phyloP scores from a whole-genome alignment of 2,797 vertebrate species.

The Falco novaeseelandiae region DNA sequence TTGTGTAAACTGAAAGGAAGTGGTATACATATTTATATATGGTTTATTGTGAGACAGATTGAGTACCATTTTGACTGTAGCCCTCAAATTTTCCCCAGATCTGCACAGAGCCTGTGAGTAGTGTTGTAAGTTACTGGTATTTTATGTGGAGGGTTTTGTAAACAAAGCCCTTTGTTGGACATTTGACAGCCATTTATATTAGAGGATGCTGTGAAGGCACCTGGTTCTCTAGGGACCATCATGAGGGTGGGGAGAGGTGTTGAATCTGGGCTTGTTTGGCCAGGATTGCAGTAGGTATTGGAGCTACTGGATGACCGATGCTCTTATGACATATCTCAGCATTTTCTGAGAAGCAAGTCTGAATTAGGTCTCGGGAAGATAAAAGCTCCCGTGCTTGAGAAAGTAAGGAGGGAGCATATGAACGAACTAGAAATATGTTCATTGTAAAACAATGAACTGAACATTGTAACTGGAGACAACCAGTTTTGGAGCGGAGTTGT shows the following conservation, averaged over 20 bases:
- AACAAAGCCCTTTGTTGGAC: not conserved
- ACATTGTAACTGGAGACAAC: not conserved
- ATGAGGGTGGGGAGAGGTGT: not conserved
- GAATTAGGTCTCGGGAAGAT: not conserved
- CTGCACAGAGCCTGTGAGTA: not conserved
- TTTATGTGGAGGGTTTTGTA: not conserved
- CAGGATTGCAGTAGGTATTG: not conserved
- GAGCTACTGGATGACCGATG: not conserved
- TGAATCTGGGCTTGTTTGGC: not conserved
- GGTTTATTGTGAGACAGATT: not conserved
- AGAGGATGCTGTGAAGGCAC: not conserved
- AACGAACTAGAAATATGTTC: not conserved
- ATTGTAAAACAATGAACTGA: not conserved
- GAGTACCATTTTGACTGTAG: not conserved
- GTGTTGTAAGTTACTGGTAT: not conserved
- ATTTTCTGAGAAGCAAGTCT: not conserved
- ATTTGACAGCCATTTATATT: not conserved
- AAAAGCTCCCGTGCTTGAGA: not conserved
- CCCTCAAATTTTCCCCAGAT: not conserved
- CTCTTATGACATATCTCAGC: not conserved
- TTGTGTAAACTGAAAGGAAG: not conserved
- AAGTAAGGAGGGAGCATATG: not conserved
- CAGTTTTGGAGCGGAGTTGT: not conserved
- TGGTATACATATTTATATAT: not conserved
- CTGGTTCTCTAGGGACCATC: not conserved